A percentile compares a stretch with the other conserved stretches of the same genome.
Conservation (phyloP, 2,797 vertebrate species). For the Betta splendens region DNA sequence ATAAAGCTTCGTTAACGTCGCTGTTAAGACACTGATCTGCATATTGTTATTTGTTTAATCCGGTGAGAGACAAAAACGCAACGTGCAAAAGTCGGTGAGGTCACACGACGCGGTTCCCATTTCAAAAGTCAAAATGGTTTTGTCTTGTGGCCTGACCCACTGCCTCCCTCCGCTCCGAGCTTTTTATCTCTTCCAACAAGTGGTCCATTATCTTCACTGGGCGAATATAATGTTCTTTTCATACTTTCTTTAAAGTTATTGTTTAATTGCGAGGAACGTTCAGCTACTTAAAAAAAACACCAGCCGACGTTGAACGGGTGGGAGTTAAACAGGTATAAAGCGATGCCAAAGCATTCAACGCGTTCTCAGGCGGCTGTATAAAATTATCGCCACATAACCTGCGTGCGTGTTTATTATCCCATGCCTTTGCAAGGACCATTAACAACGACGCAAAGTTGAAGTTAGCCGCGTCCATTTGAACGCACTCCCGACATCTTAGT, state of each 20-base stretch:
- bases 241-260: slow-evolving; percentile 6
- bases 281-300: too few species aligned
- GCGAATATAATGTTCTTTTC: background rate
- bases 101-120: slow-evolving; percentile 45
- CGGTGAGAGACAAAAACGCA: slow-evolving; percentile 8
- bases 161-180: slow-evolving; percentile 39
- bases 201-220: slow-evolving; percentile 26
- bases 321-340: slow-evolving; percentile 6
- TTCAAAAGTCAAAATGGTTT: slow-evolving; percentile 66
- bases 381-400: slow-evolving; percentile 59
- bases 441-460: slow-evolving; percentile 12
- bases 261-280: slow-evolving; percentile 25
- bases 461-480: slow-evolving; percentile 32
- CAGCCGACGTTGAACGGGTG: background rate
- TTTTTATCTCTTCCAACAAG: slow-evolving; percentile 34
- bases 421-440: slow-evolving; percentile 32
- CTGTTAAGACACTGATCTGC: background rate
- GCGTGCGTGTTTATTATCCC: slow-evolving; percentile 48
- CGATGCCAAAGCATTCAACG: slow-evolving; percentile 31
- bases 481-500: slow-evolving; percentile 34
- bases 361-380: slow-evolving; percentile 32
- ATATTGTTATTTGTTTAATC: slow-evolving; percentile 3
- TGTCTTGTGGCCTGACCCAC: slow-evolving; percentile 57
- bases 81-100: slow-evolving; percentile 18
- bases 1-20: slow-evolving; percentile 8